A percentile compares a stretch with the other conserved stretches of the same genome.
Evolutionary conservation across 2,888 invertebrate genomes (phyloP).

Genomic region (Fragum whitleyi): DNA sequence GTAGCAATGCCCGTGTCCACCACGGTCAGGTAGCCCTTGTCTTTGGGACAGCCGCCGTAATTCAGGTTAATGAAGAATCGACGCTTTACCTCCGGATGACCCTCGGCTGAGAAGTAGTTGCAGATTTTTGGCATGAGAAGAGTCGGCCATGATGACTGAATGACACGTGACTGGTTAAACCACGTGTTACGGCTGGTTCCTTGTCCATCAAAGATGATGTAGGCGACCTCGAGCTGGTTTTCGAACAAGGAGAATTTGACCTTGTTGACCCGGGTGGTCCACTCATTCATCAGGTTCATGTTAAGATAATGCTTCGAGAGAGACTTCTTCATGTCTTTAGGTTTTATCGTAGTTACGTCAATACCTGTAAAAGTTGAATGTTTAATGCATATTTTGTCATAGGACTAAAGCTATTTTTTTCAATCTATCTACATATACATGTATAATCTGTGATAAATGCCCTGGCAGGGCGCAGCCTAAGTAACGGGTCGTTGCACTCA

Average conservation of each 20-base stretch:
- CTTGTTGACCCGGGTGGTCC: background rate
- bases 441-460: too few species aligned
- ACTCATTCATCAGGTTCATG: background rate
- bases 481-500: too few species aligned
- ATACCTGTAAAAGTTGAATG: background rate
- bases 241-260: constrained; percentile 12
- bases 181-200: background rate
- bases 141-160: background rate
- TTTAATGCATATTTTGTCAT: too few species aligned
- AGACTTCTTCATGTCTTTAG: constrained; percentile 7
- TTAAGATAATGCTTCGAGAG: background rate
- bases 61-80: constrained; percentile 12
- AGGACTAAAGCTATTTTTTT: too few species aligned
- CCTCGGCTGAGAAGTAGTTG: constrained; percentile 5
- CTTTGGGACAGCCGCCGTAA: background rate
- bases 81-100: constrained; percentile 11
- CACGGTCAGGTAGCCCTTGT: background rate
- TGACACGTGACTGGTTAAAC: background rate
- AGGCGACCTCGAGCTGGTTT: constrained; percentile 1
- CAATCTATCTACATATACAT: too few species aligned
- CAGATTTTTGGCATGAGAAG: background rate
- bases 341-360: background rate
- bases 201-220: background rate
- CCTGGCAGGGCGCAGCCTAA: too few species aligned
- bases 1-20: background rate